phyloP scores from a whole-genome alignment of 1,140 invertebrate species.

The Periplaneta americana region DNA sequence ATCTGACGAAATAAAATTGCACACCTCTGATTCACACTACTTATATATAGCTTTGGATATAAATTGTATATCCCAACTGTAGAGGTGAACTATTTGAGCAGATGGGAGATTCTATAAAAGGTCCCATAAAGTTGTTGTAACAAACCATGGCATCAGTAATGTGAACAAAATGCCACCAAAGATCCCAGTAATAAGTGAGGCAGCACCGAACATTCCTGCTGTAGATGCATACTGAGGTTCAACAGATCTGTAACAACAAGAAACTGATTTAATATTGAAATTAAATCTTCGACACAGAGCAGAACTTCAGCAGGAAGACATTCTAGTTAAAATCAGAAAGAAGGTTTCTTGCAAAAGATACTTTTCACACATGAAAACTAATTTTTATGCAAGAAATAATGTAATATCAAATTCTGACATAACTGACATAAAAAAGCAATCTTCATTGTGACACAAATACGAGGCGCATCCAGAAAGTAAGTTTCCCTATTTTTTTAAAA shows the following conservation, averaged over 20 bases:
- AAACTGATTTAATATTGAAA: background rate
- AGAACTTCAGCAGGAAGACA: too few species aligned
- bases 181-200: constrained; percentile 85
- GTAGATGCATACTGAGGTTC: constrained; percentile 74
- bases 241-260: constrained; percentile 58
- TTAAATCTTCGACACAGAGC: too few species aligned
- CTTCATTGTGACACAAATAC: too few species aligned
- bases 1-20: background rate
- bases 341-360: background rate
- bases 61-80: background rate
- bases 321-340: background rate
- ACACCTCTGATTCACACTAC: background rate
- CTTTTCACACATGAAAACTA: too few species aligned
- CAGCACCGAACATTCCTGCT: constrained; percentile 94
- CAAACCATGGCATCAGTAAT: constrained; percentile 36
- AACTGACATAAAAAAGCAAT: too few species aligned
- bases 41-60: background rate
- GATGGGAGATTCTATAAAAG: background rate
- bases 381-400: too few species aligned
- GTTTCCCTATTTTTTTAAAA: too few species aligned
- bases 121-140: background rate
- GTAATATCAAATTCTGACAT: too few species aligned
- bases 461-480: too few species aligned
- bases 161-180: constrained; percentile 76
- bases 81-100: background rate